Evolutionary conservation across 2,888 invertebrate genomes (phyloP).

Genomic region (Megamerina dolium): DNA sequence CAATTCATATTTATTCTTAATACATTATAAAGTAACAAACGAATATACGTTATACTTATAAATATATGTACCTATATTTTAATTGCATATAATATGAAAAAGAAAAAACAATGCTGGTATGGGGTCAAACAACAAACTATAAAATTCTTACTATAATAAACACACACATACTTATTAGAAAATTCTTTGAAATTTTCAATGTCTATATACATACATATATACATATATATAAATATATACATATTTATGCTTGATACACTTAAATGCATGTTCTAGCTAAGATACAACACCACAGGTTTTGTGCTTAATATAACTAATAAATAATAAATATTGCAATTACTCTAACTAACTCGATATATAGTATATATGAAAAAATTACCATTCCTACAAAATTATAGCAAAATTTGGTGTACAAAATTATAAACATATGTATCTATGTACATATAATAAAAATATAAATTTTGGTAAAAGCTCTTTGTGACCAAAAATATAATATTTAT

Average conservation of each 20-base stretch:
- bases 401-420: slow-evolving; percentile 1
- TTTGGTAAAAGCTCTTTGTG: slow-evolving; percentile 23
- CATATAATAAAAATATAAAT: background rate
- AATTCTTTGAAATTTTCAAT: slow-evolving; percentile 1
- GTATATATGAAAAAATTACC: too few relatives aligned
- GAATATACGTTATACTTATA: slow-evolving; percentile 2
- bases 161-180: slow-evolving; percentile 11
- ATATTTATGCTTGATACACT: too few relatives aligned
- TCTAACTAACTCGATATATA: too few relatives aligned
- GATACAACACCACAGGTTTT: slow-evolving; percentile 15
- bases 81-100: slow-evolving; percentile 17
- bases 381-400: too few relatives aligned
- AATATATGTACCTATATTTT: slow-evolving; percentile 18
- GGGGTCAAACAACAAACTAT: slow-evolving; percentile 46
- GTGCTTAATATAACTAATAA: slow-evolving; percentile 5
- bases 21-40: background rate
- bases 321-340: too few relatives aligned
- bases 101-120: slow-evolving; percentile 49
- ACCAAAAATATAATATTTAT: slow-evolving; percentile 17
- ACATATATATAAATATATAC: slow-evolving; percentile 4
- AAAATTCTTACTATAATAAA: slow-evolving; percentile 14
- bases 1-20: background rate
- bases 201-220: slow-evolving; percentile 5
- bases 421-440: background rate
- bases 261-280: too few relatives aligned